These are phyloP conservation scores for Heteropelma amictum DNA, from an alignment of 2,888 invertebrate genomes.

Conservation along the genomic window DNA sequence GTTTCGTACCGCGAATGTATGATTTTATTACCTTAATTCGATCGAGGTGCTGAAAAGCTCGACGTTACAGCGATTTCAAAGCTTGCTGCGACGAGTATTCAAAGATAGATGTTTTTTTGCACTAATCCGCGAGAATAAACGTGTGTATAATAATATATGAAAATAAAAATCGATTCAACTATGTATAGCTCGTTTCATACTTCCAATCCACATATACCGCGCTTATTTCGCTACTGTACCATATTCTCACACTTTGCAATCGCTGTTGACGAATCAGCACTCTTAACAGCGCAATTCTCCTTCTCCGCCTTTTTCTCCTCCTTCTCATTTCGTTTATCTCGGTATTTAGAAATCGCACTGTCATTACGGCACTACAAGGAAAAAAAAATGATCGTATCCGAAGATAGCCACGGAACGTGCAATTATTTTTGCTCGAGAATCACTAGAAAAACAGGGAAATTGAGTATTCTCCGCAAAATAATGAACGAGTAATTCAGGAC, in stretches of 20 bases:
- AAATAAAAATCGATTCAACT: too few relatives aligned
- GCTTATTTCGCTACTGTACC: slow-evolving; percentile 31
- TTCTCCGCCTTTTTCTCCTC: slow-evolving; percentile 9
- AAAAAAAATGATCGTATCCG: not conserved
- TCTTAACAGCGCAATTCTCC: not conserved
- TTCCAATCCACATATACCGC: not conserved
- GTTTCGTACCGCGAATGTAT: not conserved
- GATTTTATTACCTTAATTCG: not conserved
- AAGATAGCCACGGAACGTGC: slow-evolving; percentile 7
- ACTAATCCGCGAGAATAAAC: too few relatives aligned
- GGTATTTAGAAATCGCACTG: not conserved
- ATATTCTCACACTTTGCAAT: slow-evolving; percentile 34
- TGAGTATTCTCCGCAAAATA: not conserved
- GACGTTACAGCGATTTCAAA: too few relatives aligned
- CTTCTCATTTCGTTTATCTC: slow-evolving; percentile 1
- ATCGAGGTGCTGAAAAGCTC: too few relatives aligned
- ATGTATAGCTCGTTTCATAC: not conserved
- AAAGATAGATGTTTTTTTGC: too few relatives aligned
- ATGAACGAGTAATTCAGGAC: too few relatives aligned
- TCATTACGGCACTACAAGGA: not conserved
- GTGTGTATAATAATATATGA: too few relatives aligned
- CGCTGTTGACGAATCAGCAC: slow-evolving; percentile 1
- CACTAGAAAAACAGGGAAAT: too few relatives aligned
- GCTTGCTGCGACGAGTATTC: too few relatives aligned
- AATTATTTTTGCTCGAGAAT: slow-evolving; percentile 10